Conservation (phyloP, 1,140 invertebrate species). For the Amphibalanus amphitrite region DNA sequence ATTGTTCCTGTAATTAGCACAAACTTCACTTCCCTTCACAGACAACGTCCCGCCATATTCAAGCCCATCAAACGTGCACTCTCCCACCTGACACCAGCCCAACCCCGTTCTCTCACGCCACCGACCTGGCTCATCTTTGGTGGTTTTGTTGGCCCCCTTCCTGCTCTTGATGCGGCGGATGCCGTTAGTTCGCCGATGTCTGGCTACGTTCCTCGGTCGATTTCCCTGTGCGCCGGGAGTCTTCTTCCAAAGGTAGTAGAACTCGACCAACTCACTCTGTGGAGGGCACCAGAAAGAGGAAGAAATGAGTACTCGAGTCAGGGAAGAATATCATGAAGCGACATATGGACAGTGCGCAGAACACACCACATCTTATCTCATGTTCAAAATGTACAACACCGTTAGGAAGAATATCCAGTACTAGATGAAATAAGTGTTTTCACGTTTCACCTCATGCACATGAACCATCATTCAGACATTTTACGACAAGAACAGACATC, state of each 20-base stretch:
- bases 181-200: slow-evolving; percentile 33
- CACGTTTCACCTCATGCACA: too few species aligned
- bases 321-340: too few species aligned
- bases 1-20: not conserved
- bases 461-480: too few species aligned
- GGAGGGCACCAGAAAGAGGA: slow-evolving; percentile 32
- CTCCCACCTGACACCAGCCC: not conserved
- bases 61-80: not conserved
- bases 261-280: slow-evolving; percentile 72
- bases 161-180: not conserved
- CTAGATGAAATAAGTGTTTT: too few species aligned
- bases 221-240: slow-evolving; percentile 87
- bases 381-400: too few species aligned
- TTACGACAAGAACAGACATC: too few species aligned
- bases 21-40: not conserved
- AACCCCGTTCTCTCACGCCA: not conserved
- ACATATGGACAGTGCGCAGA: too few species aligned
- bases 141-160: not conserved
- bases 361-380: too few species aligned
- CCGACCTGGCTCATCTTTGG: not conserved
- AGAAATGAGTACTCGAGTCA: too few species aligned
- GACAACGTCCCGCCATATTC: not conserved
- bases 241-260: slow-evolving; percentile 99
- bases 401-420: too few species aligned
- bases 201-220: slow-evolving; percentile 65